phyloP scores from a whole-genome alignment of 2,797 vertebrate species.

The Hypotaenidia okinawae region DNA sequence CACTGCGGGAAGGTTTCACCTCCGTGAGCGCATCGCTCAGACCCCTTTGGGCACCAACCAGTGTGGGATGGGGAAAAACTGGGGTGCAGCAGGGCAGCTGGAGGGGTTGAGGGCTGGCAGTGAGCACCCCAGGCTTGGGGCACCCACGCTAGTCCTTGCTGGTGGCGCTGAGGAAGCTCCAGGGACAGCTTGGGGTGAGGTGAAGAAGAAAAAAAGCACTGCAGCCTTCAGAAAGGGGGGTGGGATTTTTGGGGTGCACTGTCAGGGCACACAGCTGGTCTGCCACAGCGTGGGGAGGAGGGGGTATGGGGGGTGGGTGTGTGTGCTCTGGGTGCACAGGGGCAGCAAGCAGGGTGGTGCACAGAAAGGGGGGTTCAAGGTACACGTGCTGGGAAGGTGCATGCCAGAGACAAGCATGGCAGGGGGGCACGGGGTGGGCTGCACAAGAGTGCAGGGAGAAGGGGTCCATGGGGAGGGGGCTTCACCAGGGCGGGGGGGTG shows the following conservation, averaged over 20 bases:
- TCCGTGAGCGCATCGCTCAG: fast-evolving
- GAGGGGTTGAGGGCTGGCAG: fast-evolving
- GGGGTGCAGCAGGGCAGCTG: not conserved
- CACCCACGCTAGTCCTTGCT: not conserved
- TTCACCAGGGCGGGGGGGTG: too few species aligned
- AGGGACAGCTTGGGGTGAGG: not conserved
- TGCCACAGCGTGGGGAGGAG: not conserved
- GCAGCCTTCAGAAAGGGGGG: fast-evolving
- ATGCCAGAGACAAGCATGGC: too few species aligned
- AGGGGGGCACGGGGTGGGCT: not conserved
- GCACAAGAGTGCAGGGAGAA: not conserved
- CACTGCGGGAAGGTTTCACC: not conserved
- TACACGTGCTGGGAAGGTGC: not conserved
- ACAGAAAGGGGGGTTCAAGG: not conserved
- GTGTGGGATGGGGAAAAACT: not conserved
- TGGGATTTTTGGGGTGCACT: not conserved
- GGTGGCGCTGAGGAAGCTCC: fast-evolving
- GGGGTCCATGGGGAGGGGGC: too few species aligned
- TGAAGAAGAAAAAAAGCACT: fast-evolving
- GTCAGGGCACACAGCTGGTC: not conserved
- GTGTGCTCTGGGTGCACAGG: not conserved
- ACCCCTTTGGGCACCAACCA: not conserved
- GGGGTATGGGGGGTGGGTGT: not conserved
- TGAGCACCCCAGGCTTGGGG: not conserved
- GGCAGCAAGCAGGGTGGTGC: not conserved